Evolutionary conservation across 1,140 invertebrate species (phyloP), one percentile per base, ranked within the genome.

Genomic region (Scaptomyza hsui): DNA sequence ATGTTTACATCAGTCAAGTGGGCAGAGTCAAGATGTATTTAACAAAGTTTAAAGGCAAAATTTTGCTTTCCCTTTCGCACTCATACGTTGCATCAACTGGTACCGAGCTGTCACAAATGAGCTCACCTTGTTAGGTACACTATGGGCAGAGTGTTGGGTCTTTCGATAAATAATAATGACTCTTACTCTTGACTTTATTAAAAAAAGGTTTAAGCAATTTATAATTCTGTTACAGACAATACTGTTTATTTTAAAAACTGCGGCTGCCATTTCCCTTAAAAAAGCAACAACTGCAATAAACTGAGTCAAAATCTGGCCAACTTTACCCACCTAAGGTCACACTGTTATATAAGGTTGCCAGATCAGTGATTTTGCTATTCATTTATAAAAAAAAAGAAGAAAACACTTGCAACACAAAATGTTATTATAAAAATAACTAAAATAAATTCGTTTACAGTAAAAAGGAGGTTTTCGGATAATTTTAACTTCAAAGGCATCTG

Each of bases 401-500:
- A 55, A 35, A 49, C 41, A 53, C 29, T 62, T 53, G 19, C 41
- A 47, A 42, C 51, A 69, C 19, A 53, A 41, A 72, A 59, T 67
- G 62, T 65, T 65, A 37, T 67, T 32, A 24, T 19, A 65, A 67
- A 24, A 7, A 16, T 6, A 29, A 45, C 35, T 67, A 26, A 51
- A 61, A n/a, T n/a, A 12, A 26, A 48, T 59, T 53, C 19, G 21
- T 37, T 65, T 41, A 16, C 29, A 67, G 53, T 69, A 21, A 29
- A 52, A 13, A 15, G 35, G 3, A 35, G n/a, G 24, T 69, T 55
- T 21, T 16, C 49, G 51, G 52, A 21, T 26, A 56, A 55, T 21
- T 59, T 70, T 42, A 12, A 39, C n/a, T 62, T 77, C 15, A 77
- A 82, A 3, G 10, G 19, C 44, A 52, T 76, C 53, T 70, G 55